These are phyloP conservation scores for Xiphophorus hellerii DNA, from an alignment of 2,113 vertebrate genomes.

Conservation along the genomic window DNA sequence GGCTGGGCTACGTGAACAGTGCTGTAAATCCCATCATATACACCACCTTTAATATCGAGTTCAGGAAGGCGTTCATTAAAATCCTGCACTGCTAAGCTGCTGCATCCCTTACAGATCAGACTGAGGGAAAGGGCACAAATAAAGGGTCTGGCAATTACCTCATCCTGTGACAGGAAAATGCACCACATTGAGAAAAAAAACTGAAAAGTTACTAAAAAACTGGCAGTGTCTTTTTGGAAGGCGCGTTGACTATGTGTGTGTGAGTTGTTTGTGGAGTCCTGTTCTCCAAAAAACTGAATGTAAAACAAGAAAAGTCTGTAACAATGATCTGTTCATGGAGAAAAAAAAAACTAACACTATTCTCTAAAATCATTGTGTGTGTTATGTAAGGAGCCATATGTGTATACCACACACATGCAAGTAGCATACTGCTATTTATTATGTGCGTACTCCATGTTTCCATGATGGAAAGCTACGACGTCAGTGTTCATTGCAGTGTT, in stretches of 20 bases:
- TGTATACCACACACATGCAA: constrained; percentile 68
- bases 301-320: constrained; percentile 80
- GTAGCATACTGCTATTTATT: constrained; percentile 64
- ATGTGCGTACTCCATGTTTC: constrained; percentile 65
- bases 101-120: constrained; percentile 29
- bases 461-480: constrained; percentile 51
- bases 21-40: constrained; percentile 99
- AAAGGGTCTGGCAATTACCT: constrained; percentile 66
- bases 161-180: constrained; percentile 65
- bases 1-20: constrained; percentile 98
- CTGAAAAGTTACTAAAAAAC: neutral
- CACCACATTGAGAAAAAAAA: constrained; percentile 41
- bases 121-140: constrained; percentile 33
- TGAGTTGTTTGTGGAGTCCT: constrained; percentile 53
- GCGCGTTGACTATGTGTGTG: constrained; percentile 44
- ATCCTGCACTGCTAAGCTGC: constrained; percentile 91
- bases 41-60: constrained; percentile 98
- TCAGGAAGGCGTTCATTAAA: constrained; percentile 98
- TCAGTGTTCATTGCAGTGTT: constrained; percentile 76
- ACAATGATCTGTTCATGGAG: constrained; percentile 53
- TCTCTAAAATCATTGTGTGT: constrained; percentile 65
- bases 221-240: constrained; percentile 42
- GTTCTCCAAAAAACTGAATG: constrained; percentile 73
- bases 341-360: constrained; percentile 47
- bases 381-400: constrained; percentile 68